Evolutionary conservation across 2,113 vertebrate genomes (phyloP), one percentile per base, ranked within the genome.

Genomic region (Gallinago undulata): DNA sequence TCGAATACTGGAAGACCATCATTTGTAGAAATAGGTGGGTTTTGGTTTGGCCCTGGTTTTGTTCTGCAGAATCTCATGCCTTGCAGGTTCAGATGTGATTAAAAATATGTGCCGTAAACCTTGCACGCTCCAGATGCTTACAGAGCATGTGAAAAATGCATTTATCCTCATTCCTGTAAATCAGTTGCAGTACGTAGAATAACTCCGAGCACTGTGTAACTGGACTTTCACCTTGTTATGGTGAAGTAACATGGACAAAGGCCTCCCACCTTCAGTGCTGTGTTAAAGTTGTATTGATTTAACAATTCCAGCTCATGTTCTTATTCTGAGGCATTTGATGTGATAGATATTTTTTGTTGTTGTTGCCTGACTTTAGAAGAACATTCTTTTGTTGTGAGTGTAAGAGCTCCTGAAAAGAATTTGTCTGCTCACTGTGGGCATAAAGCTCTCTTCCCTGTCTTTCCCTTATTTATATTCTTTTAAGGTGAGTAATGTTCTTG

Each of bases 181-280:
- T 88, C 55, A 60, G 73, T 33, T 68, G 23, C 56, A 59, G 69
- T 5, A 15, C 8, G 19, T 7, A 41, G 67, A 63, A 13, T 80
- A 81, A 13, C 81, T 66, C 76, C 11, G 51, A 13, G 66, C 72
- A 64, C 19, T 91, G 57, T 68, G 17, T 66, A 21, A 22, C 45
- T 81, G 86, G 82, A 86, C 94, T 96, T 96, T 78, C 55, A 81
- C 93, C 96, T 89, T 72, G 64, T 62, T 77, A 24, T 2, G 48
- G 23, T 35, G 73, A 57, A 76, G 67, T 28, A 89, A 50, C 80
- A 25, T 1, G 39, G 93, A 89, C 57, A 77, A 73, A 95, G 94
- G 53, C 77, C 66, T 81, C 30, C 73, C 30, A 7, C 78, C 67
- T 66, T 50, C 80, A 3, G 1, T 7, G 15, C 69, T 50, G 64